Evolutionary conservation across 2,888 invertebrate genomes (phyloP).

Genomic region (Meteorus colon): DNA sequence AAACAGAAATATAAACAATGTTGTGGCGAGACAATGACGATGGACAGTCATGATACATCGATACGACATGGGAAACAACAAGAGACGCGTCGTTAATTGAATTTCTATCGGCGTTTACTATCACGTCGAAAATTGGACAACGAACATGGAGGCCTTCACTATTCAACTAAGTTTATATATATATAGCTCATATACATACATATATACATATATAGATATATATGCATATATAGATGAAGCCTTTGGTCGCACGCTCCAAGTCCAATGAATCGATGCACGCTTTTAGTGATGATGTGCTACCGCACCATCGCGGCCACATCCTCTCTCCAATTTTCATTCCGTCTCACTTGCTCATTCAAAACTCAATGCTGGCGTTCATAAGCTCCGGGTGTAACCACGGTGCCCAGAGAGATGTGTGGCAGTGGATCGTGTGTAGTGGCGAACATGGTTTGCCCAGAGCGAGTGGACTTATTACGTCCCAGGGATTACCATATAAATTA

Average conservation of each 20-base stretch:
- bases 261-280: constrained; percentile 60
- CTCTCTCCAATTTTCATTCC: constrained; percentile 23
- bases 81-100: constrained; percentile 41
- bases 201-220: too few species aligned
- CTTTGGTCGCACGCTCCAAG: constrained; percentile 34
- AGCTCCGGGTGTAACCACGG: constrained; percentile 37
- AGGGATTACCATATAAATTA: constrained; percentile 70
- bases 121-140: constrained; percentile 40
- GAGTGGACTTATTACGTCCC: constrained; percentile 68
- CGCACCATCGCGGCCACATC: constrained; percentile 42
- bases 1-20: not conserved
- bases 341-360: constrained; percentile 16
- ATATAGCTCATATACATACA: too few species aligned
- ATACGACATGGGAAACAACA: constrained; percentile 33
- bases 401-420: constrained; percentile 48
- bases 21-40: constrained; percentile 21
- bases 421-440: constrained; percentile 63
- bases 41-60: constrained; percentile 17
- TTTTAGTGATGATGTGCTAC: constrained; percentile 62
- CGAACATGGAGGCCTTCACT: constrained; percentile 21
- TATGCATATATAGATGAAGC: not conserved
- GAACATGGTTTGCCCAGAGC: constrained; percentile 61
- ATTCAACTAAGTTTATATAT: not conserved
- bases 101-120: constrained; percentile 41
- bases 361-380: constrained; percentile 22